Evolutionary conservation across 2,797 vertebrate species (phyloP).

Genomic region (Lycodopsis pacificus): DNA sequence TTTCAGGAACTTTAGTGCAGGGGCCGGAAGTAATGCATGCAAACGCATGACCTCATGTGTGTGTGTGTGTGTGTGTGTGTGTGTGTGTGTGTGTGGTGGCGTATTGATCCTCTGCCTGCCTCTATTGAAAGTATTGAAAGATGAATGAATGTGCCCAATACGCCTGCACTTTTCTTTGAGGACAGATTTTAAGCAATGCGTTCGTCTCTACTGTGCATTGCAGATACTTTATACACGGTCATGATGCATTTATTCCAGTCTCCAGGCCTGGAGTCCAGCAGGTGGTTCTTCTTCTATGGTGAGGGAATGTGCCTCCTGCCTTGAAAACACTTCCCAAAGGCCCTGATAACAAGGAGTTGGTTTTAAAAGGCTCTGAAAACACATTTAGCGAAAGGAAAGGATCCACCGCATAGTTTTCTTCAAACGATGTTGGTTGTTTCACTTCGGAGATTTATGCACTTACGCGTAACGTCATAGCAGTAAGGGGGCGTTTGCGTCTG

Average conservation of each 20-base stretch:
- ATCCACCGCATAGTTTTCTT: not conserved
- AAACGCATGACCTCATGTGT: conserved; percentile 52
- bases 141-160: conserved; percentile 21
- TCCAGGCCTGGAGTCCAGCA: conserved; percentile 11
- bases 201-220: conserved; percentile 13
- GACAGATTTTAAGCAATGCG: conserved; percentile 20
- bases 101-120: conserved; percentile 49
- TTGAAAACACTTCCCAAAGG: not conserved
- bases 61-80: conserved; percentile 1
- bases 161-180: not conserved
- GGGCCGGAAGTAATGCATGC: conserved; percentile 52
- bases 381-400: not conserved
- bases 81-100: conserved; percentile 8
- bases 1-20: conserved; percentile 45
- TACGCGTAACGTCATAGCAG: not conserved
- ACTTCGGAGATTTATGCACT: not conserved
- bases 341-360: not conserved
- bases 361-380: not conserved
- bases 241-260: conserved; percentile 7
- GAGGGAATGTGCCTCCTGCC: not conserved
- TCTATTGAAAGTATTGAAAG: conserved; percentile 27
- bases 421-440: not conserved
- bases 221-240: not conserved
- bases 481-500: not conserved
- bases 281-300: not conserved